Conservation (phyloP, 2,113 vertebrate genomes). For the Trogon melanurus region DNA sequence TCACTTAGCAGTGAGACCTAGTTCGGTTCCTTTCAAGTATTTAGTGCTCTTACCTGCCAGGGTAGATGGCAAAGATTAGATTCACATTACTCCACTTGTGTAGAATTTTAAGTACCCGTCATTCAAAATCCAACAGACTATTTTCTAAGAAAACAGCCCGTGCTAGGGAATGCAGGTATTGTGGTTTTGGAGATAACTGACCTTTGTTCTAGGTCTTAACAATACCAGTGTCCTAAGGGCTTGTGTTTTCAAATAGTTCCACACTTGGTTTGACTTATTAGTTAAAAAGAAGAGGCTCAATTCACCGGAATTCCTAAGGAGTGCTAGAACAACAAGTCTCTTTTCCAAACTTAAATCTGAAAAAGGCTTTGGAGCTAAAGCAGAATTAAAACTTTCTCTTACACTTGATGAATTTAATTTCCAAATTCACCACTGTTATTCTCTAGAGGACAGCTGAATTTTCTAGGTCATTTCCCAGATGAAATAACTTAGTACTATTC, state of each 20-base stretch:
- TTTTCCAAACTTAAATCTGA: neutral
- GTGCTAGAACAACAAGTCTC: neutral
- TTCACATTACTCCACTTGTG: neutral
- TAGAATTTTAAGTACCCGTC: neutral
- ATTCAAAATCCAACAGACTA: neutral
- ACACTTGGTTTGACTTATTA: neutral
- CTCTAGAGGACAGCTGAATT: slow-evolving; percentile 35
- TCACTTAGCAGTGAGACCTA: neutral
- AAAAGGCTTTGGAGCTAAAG: neutral
- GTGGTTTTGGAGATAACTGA: neutral
- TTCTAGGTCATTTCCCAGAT: slow-evolving; percentile 55
- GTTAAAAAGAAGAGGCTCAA: neutral
- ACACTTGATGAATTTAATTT: slow-evolving; percentile 1
- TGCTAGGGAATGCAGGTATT: neutral
- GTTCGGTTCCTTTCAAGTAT: neutral
- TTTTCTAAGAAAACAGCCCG: neutral
- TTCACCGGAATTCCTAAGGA: neutral
- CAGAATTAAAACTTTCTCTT: slow-evolving; percentile 7
- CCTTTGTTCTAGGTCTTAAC: neutral
- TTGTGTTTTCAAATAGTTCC: neutral
- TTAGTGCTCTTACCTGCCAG: neutral
- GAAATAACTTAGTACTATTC: slow-evolving; percentile 11
- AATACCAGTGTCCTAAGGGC: neutral
- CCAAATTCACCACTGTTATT: neutral
- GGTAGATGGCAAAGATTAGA: neutral